Base-by-base conservation (phyloP, 2,797 vertebrate species). In the Paguma larvata region DNA sequence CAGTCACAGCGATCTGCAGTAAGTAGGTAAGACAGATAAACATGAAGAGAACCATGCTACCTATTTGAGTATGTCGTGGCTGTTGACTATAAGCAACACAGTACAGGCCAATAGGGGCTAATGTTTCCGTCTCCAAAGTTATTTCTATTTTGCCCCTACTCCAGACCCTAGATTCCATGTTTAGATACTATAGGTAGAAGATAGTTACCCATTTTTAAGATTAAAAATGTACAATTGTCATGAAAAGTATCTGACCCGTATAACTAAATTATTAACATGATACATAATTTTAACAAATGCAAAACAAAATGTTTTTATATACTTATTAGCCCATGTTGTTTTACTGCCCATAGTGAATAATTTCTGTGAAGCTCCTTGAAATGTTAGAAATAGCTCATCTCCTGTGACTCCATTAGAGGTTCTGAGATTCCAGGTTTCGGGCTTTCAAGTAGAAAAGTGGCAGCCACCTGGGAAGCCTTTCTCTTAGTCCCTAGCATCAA, bases 261-360 rank as follows among this genome's bases (percentile, higher is more conserved):
- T 87, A 82, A 59, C 56, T 59, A 23, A 93, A 92, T 79, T 92
- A 65, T 53, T 92, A 83, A 70, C 8, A 48, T 86, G 13, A 89
- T 67, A 46, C 8, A 65, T 8, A 83, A 91, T 87, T 83, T 85
- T 46, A 48, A 85, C 46, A 92, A 70, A 56, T 75, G 5, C 19
- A 88, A 85, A 87, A 65, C 41, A 59, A 23, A 65, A 8, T 5
- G 1, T 30, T 85, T 92, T 62, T 59, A 96, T 59, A 62, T 0
- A 68, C 10, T 96, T 77, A 92, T 51, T 91, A 82, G 56, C 6
- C 59, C 6, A 41, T n/a, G 48, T 46, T 73, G n/a, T 72, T 92
- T 91, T 84, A 44, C 18, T 89, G 65, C 5, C 2, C 51, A 51
- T 95, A 84, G 84, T 70, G 32, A 86, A 53, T 30, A 41, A 89